A percentile compares a stretch with the other conserved stretches of the same genome.
Evolutionary conservation across 2,113 vertebrate species (phyloP).

Genomic region (Pterocles burchelli): DNA sequence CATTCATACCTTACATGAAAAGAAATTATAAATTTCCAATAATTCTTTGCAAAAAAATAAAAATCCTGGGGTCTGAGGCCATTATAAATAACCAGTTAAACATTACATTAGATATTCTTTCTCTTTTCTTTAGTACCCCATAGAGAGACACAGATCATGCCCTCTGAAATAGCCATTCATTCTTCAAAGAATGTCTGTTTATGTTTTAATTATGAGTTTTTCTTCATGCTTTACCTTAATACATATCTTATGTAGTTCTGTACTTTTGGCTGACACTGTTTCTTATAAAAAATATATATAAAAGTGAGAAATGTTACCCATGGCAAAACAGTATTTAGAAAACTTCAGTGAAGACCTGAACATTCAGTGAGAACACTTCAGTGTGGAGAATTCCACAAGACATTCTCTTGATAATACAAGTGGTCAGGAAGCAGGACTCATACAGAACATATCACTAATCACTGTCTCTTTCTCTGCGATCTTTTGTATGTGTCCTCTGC

Average conservation of each 20-base stretch:
- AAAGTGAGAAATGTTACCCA: neutral
- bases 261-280: neutral
- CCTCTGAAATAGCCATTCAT: neutral
- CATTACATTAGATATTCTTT: neutral
- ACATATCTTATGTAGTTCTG: neutral
- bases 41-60: neutral
- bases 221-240: neutral
- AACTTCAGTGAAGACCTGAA: neutral
- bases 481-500: neutral
- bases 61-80: neutral
- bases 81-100: neutral
- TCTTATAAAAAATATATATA: neutral
- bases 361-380: neutral
- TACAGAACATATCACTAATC: neutral
- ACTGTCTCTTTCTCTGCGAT: neutral
- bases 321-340: neutral
- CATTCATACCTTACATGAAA: neutral
- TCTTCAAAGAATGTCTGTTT: neutral
- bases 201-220: neutral
- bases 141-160: neutral
- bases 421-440: neutral
- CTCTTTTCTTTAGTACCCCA: neutral
- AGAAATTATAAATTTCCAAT: neutral
- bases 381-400: neutral
- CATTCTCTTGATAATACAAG: neutral